Evolutionary conservation across 1,140 invertebrate genomes (phyloP), one percentile per base, ranked within the genome.

Genomic region (Hylaeus volcanicus): DNA sequence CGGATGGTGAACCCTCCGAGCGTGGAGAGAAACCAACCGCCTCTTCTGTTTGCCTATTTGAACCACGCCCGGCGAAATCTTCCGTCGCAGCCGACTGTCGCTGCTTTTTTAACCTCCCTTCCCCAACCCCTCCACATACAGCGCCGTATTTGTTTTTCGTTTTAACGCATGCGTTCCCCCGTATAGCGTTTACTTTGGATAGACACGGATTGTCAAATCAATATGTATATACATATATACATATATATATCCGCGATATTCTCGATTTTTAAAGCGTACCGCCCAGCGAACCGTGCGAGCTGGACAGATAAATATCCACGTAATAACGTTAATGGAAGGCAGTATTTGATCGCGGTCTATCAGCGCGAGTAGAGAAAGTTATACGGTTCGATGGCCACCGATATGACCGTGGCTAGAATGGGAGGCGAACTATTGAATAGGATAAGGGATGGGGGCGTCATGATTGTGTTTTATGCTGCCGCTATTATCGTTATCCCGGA

Each of bases 311-410:
- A 80, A 85, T 85, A 79, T 66, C 15, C 75, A 76, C 71, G 71
- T 81, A 86, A 86, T 86, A 86, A 86, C 74, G 84, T 74, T 86
- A 86, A 86, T 86, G 83, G 84, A 86, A 86, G 76, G 70, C 83
- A 71, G 61, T 73, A 71, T 85, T 86, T 85, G 81, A 85, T 78
- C 70, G 71, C 60, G 56, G 78, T 72, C 71, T 86, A 85, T 85
- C 78, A 73, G 65, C 61, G 70, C 43, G 79, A 63, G 73, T 77
- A 82, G 74, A 71, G 73, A 75, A 86, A 86, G 83, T 82, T 85
- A 74, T 77, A 56, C 74, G 66, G 66, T 74, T 53, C 37, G 45
- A 78, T 63, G 64, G 9, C 45, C 78, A 75, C 66, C 66, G 65
- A 58, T 26, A 51, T 15, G 45, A 12, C 37, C 43, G 60, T 41